These are phyloP conservation scores for Augochlorella aurata DNA, from an alignment of 2,888 invertebrate species.

Conservation along the genomic window DNA sequence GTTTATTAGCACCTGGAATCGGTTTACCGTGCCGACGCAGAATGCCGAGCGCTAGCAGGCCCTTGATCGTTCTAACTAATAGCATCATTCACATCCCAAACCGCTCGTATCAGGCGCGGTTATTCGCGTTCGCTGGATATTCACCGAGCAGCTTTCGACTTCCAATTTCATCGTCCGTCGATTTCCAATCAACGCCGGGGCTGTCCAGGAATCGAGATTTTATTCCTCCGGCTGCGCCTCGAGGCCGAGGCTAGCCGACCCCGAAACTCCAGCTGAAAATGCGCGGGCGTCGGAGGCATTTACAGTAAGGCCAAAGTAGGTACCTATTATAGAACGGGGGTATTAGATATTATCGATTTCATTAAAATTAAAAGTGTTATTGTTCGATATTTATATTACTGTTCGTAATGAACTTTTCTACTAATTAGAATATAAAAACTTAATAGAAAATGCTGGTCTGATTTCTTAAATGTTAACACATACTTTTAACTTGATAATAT, in stretches of 20 bases:
- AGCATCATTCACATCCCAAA: slow-evolving; percentile 11
- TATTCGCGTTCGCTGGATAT: background rate
- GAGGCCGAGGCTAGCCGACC: background rate
- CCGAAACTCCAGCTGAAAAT: slow-evolving; percentile 16
- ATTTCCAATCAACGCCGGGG: slow-evolving; percentile 45
- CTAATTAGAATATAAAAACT: no score
- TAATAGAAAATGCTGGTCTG: no score
- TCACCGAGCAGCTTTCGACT: slow-evolving; percentile 31
- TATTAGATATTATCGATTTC: no score
- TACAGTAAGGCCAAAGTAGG: background rate
- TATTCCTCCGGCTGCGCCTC: slow-evolving; percentile 11
- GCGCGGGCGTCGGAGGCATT: background rate
- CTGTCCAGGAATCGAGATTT: slow-evolving; percentile 34
- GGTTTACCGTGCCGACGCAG: background rate
- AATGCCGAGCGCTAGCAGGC: background rate
- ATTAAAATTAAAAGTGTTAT: no score
- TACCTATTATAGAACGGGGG: no score
- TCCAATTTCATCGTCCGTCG: slow-evolving; percentile 45
- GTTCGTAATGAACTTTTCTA: no score
- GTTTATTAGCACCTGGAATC: background rate
- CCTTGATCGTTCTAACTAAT: slow-evolving; percentile 19
- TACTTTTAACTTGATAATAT: no score
- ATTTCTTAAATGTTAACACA: no score
- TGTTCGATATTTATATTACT: no score
- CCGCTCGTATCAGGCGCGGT: background rate